A percentile compares a stretch with the other conserved stretches of the same genome.
Conservation (phyloP, 2,113 vertebrate species). For the Candoia aspera region DNA sequence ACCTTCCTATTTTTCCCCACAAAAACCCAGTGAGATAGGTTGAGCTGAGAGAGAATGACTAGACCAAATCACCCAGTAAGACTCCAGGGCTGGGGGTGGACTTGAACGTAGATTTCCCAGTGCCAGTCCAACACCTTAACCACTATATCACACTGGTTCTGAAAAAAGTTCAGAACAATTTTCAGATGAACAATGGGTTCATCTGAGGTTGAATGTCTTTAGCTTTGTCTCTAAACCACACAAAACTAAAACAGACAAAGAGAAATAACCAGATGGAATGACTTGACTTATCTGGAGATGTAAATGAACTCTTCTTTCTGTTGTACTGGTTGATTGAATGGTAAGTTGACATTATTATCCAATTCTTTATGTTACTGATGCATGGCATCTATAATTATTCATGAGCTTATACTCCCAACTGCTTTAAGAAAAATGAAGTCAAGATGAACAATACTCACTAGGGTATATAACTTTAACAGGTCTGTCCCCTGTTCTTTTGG, state of each 20-base stretch:
- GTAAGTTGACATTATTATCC: slow-evolving; percentile 63
- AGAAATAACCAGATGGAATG: background rate
- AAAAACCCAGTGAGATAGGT: background rate
- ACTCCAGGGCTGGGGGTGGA: too few species aligned
- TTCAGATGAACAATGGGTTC: too few species aligned
- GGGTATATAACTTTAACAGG: slow-evolving; percentile 65
- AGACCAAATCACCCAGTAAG: background rate
- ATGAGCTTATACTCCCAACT: slow-evolving; percentile 65
- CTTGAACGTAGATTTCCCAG: too few species aligned
- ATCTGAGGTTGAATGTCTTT: slow-evolving; percentile 4
- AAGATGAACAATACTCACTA: slow-evolving; percentile 66
- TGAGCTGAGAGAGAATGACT: background rate
- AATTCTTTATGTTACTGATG: slow-evolving; percentile 55
- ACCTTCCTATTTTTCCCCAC: background rate
- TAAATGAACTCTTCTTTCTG: slow-evolving; percentile 31
- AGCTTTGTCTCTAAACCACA: background rate
- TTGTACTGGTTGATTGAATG: slow-evolving; percentile 34
- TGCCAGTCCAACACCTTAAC: too few species aligned
- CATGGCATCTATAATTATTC: slow-evolving; percentile 63
- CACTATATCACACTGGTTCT: too few species aligned
- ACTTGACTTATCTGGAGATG: background rate
- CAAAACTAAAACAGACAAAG: background rate
- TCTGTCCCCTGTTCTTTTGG: slow-evolving; percentile 47
- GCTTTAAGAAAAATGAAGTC: slow-evolving; percentile 66
- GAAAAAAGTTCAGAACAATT: too few species aligned